These are phyloP conservation scores for Otus scops DNA, from an alignment of 2,797 vertebrate species.

Conservation along the genomic window DNA sequence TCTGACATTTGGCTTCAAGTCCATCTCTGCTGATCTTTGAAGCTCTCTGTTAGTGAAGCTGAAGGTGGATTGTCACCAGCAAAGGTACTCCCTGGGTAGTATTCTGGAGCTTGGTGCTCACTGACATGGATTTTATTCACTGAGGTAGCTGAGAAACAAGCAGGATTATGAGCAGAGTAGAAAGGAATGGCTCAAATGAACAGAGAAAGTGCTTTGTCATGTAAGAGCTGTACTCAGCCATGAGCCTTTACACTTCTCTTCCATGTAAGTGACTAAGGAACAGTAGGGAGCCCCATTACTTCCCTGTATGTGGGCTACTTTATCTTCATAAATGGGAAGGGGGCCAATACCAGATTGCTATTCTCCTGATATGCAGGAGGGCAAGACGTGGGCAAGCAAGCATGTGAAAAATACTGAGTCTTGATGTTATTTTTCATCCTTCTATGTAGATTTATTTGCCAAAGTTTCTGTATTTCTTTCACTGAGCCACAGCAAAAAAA, in stretches of 20 bases:
- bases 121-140: background rate
- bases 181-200: background rate
- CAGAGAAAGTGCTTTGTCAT: background rate
- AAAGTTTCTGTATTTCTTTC: background rate
- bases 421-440: background rate
- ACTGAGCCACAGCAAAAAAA: background rate
- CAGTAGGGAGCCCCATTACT: constrained; percentile 10
- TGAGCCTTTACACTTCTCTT: background rate
- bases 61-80: background rate
- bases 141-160: background rate
- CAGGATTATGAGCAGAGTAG: background rate
- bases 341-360: background rate
- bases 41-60: background rate
- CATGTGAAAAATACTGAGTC: background rate
- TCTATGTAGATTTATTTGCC: background rate
- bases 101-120: background rate
- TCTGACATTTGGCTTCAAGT: background rate
- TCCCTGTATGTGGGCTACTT: background rate
- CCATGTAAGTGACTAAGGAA: background rate
- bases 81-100: background rate
- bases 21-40: background rate
- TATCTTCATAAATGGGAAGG: background rate
- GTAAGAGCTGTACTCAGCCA: background rate
- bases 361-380: background rate
- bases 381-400: background rate